phyloP scores from a whole-genome alignment of 2,113 vertebrate genomes.

The Terrapene triunguis region DNA sequence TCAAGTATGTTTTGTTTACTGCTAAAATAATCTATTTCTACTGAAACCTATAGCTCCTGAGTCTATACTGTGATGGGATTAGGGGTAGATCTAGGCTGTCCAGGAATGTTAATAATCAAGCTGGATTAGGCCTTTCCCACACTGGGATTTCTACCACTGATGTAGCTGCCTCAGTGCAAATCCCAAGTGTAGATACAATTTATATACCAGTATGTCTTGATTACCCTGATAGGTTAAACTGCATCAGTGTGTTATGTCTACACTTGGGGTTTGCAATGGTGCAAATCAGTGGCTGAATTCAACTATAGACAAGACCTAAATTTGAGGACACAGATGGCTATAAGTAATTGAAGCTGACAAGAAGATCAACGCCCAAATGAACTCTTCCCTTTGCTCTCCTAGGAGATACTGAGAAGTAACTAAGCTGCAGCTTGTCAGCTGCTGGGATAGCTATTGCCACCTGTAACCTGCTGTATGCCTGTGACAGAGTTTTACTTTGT shows the following conservation, averaged over 20 bases:
- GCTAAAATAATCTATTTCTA: constrained; percentile 52
- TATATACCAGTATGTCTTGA: constrained; percentile 31
- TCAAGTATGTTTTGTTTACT: constrained; percentile 43
- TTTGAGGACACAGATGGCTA: background rate
- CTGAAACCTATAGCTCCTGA: constrained; percentile 39
- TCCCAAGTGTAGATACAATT: constrained; percentile 2
- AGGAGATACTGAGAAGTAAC: background rate
- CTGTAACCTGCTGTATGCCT: background rate
- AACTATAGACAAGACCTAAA: background rate
- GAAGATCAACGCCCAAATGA: background rate
- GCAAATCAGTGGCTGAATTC: background rate
- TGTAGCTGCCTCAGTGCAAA: constrained; percentile 43
- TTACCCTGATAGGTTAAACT: background rate
- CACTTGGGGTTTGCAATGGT: background rate
- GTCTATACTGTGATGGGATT: constrained; percentile 44
- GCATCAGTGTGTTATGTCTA: constrained; percentile 18
- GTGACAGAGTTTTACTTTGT: background rate
- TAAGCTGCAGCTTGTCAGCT: background rate
- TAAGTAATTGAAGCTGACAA: background rate
- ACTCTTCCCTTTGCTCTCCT: background rate
- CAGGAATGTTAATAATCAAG: constrained; percentile 54
- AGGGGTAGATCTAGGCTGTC: background rate
- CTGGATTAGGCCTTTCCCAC: background rate
- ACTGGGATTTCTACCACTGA: constrained; percentile 35
- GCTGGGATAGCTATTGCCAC: background rate